A percentile compares a stretch with the other conserved stretches of the same genome.
phyloP scores from a whole-genome alignment of 2,888 invertebrate genomes.

The Sarcophaga carnaria region DNA sequence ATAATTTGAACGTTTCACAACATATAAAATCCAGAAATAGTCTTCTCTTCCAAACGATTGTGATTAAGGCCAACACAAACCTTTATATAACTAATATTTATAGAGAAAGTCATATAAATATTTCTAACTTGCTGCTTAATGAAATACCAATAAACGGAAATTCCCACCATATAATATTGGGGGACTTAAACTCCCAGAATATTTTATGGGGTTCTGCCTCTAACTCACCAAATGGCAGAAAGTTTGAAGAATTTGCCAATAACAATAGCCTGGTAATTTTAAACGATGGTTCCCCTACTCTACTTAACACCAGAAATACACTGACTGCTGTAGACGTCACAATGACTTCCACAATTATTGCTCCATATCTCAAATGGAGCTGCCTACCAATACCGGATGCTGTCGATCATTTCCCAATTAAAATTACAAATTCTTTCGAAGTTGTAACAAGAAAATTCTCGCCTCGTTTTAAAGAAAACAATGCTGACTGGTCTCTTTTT shows the following conservation, averaged over 20 bases:
- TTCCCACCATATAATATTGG: not conserved
- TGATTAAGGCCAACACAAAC: not conserved
- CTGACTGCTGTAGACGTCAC: conserved; percentile 16
- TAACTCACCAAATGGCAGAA: not conserved
- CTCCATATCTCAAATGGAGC: not conserved
- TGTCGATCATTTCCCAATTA: conserved; percentile 31
- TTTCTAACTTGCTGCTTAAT: not conserved
- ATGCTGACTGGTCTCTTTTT: conserved; percentile 15
- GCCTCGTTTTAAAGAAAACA: not conserved
- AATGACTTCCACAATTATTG: conserved; percentile 6
- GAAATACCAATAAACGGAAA: not conserved
- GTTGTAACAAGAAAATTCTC: not conserved
- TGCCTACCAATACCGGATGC: conserved; percentile 8
- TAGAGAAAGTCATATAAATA: not conserved
- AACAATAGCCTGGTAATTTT: not conserved
- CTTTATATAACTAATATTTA: not conserved
- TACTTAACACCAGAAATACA: not conserved
- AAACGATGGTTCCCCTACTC: conserved; percentile 18
- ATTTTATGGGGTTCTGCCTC: not conserved
- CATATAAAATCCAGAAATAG: not conserved
- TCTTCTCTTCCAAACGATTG: conserved; percentile 1
- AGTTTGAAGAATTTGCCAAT: conserved; percentile 19
- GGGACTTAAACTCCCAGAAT: not conserved
- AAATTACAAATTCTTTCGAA: conserved; percentile 1
- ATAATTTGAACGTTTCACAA: not conserved